Evolutionary conservation across 2,113 vertebrate genomes (phyloP).

Genomic region (Nannospalax galili): DNA sequence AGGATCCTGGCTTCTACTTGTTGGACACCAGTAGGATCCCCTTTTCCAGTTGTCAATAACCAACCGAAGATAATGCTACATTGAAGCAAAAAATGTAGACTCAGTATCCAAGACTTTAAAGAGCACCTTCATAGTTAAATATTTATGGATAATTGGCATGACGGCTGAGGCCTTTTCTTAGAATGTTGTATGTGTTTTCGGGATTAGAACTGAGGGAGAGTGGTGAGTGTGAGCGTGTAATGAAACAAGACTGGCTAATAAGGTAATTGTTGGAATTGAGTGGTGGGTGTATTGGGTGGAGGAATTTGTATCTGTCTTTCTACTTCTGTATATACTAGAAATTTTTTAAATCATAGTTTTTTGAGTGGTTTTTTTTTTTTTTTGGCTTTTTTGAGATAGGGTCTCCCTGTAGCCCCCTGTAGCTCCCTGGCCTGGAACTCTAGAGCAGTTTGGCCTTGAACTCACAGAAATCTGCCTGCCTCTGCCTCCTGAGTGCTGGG

Average conservation of each 20-base stretch:
- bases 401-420: too few species aligned
- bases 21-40: background rate
- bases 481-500: too few species aligned
- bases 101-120: background rate
- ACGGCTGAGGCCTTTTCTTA: background rate
- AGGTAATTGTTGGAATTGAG: background rate
- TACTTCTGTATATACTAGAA: slow-evolving; percentile 19
- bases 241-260: background rate
- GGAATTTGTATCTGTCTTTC: background rate
- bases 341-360: background rate
- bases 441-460: too few species aligned
- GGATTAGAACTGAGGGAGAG: background rate
- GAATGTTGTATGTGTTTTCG: background rate
- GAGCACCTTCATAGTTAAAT: background rate
- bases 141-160: background rate
- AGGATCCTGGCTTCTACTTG: background rate
- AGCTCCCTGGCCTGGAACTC: too few species aligned
- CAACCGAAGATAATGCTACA: background rate
- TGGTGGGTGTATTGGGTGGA: background rate
- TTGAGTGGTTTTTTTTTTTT: too few species aligned
- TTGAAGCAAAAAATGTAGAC: background rate
- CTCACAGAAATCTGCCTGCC: too few species aligned
- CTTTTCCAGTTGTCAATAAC: background rate
- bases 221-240: background rate
- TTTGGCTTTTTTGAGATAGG: too few species aligned